Base-by-base conservation (phyloP, 2,113 vertebrate genomes). In the Pollachius pollachius region DNA sequence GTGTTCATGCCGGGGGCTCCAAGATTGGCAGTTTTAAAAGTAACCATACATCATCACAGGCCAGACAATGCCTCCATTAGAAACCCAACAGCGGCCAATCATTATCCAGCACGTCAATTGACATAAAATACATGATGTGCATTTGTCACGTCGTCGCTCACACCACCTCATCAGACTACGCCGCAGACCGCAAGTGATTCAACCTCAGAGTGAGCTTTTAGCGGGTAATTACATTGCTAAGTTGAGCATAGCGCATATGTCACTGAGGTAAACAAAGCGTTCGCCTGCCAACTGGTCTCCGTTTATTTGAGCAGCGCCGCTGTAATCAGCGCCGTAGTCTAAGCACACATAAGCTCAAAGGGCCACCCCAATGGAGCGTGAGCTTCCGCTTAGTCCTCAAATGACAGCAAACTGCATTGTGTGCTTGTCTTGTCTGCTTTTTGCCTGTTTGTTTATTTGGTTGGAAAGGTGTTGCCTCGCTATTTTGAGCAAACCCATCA, bases 271-370 rank as follows among this genome's bases (percentile, higher is more conserved):
- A 74, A 76, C 77, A 76, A 52, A 72, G 69, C 67, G 54, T 69
- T 75, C 80, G 76, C 67, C 74, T 82, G 82, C 81, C 84, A 85
- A 76, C 75, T 78, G 71, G 1, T 76, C 70, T 9, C 52, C n/a
- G 75, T 87, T 82, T 84, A 74, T 87, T 87, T 89, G 75, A 74
- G 77, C 72, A 80, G 73, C 18, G 4, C 52, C 60, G 0, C 60
- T 66, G 69, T 56, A 16, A 15, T 23, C 37, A 69, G 66, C 41
- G 0, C 19, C 2, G 48, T 62, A 61, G 23, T 62, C 59, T 65
- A 8, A 72, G 73, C 52, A 77, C 78, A 88, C 75, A 85, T 27
- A 18, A 63, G 68, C 64, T 75, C 68, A 66, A 57, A 80, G 12
- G 58, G 15, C 48, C 8, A 7, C 34, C 73, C 70, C 61, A 65